A percentile compares a stretch with the other conserved stretches of the same genome.
These are phyloP conservation scores for Leptinotarsa rubiginosa DNA, from an alignment of 2,888 invertebrate species.

Conservation along the genomic window DNA sequence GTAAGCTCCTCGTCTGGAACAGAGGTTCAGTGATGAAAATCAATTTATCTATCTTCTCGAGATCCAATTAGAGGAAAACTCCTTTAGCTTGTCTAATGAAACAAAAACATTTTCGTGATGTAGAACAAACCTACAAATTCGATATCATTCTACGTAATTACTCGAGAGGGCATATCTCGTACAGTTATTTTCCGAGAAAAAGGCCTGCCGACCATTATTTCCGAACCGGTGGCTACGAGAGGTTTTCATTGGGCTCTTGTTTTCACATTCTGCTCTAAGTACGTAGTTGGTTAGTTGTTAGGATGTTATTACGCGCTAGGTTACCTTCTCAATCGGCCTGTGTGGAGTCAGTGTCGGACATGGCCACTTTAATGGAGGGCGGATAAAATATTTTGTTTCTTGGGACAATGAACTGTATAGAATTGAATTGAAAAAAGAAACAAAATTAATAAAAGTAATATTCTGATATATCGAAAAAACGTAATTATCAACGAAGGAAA, in stretches of 20 bases:
- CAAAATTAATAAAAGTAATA: too few relatives aligned
- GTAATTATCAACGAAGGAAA: too few relatives aligned
- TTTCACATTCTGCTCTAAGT: constrained; percentile 52
- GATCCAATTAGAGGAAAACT: constrained; percentile 21
- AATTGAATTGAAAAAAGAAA: too few relatives aligned
- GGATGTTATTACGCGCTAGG: constrained; percentile 54
- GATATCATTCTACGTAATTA: constrained; percentile 36
- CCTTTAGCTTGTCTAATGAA: constrained; percentile 21
- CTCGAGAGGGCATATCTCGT: constrained; percentile 30
- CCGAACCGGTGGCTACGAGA: constrained; percentile 30
- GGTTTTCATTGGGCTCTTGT: constrained; percentile 40
- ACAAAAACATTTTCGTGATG: constrained; percentile 26
- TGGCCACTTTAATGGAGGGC: neutral
- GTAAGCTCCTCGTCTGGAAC: neutral
- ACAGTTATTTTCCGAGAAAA: constrained; percentile 29
- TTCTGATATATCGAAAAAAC: too few relatives aligned
- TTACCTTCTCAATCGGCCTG: constrained; percentile 46
- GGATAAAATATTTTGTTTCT: too few relatives aligned
- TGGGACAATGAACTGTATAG: too few relatives aligned
- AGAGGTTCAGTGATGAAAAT: constrained; percentile 24
- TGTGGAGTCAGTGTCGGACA: neutral
- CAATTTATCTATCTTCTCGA: constrained; percentile 17
- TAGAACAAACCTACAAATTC: constrained; percentile 28
- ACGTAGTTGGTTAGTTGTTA: constrained; percentile 53
- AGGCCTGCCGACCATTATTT: neutral